Evolutionary conservation across 2,888 invertebrate genomes (phyloP).

Genomic region (Orthosia cruda): DNA sequence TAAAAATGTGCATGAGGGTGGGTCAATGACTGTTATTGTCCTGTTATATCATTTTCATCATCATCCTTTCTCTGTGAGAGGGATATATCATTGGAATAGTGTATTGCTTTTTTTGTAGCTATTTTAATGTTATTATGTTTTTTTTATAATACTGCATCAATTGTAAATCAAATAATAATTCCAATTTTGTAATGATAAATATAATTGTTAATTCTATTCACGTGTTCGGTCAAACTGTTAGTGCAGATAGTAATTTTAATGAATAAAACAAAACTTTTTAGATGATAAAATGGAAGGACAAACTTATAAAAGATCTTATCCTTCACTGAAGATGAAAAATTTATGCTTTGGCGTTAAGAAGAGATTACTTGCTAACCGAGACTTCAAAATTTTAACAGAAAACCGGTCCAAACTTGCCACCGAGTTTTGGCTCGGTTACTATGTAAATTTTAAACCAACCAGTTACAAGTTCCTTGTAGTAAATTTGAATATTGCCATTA

Average conservation of each 20-base stretch:
- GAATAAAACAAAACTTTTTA: not conserved
- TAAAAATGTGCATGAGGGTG: not conserved
- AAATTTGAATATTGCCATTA: slow-evolving; percentile 33
- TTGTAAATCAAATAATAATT: too few species aligned
- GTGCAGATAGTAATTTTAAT: too few species aligned
- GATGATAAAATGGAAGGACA: not conserved
- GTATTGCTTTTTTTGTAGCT: too few species aligned
- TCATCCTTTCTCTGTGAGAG: too few species aligned
- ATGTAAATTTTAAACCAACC: slow-evolving; percentile 55
- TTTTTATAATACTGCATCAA: too few species aligned
- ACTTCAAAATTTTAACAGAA: slow-evolving; percentile 46
- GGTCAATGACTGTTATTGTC: not conserved
- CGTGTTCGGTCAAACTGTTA: too few species aligned
- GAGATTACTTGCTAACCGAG: slow-evolving; percentile 22
- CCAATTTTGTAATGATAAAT: too few species aligned
- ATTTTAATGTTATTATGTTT: too few species aligned
- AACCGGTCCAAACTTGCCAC: slow-evolving; percentile 48
- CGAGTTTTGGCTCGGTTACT: slow-evolving; percentile 39
- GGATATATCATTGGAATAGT: too few species aligned
- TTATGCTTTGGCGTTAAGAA: slow-evolving; percentile 4
- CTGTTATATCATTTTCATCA: too few species aligned
- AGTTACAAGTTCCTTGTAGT: slow-evolving; percentile 28
- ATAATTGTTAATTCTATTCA: too few species aligned
- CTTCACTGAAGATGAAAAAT: slow-evolving; percentile 6
- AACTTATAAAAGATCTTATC: not conserved